Evolutionary conservation across 2,888 invertebrate genomes (phyloP).

Genomic region (Drosophila macrospina): DNA sequence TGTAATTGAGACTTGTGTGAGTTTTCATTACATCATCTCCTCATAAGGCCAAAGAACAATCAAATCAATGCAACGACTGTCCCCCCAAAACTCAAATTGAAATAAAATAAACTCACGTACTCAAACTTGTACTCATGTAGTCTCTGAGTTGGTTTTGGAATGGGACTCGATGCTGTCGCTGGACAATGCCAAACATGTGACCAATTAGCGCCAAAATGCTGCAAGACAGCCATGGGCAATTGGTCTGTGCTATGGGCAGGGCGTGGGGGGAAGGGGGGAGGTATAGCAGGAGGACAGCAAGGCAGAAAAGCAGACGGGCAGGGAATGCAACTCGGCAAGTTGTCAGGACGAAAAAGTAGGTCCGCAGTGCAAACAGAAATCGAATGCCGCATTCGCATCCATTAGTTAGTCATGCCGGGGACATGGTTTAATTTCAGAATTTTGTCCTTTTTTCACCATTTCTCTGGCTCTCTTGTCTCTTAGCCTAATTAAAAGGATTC

Average conservation of each 20-base stretch:
- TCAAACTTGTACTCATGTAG: constrained; percentile 6
- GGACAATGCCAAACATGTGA: constrained; percentile 51
- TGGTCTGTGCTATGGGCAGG: background rate
- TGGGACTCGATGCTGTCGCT: constrained; percentile 7
- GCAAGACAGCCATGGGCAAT: constrained; percentile 20
- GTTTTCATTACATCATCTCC: constrained; percentile 8
- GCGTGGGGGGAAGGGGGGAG: too few relatives aligned
- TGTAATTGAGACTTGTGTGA: constrained; percentile 8
- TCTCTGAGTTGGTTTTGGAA: background rate
- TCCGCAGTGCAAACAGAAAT: constrained; percentile 43
- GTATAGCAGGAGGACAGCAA: too few relatives aligned
- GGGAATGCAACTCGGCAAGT: constrained; percentile 27
- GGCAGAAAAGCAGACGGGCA: background rate
- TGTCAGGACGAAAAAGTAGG: constrained; percentile 24
- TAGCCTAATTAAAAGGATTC: constrained; percentile 55
- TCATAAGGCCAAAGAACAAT: constrained; percentile 30
- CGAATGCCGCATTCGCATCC: constrained; percentile 48
- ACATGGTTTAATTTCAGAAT: constrained; percentile 45
- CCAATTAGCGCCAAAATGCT: constrained; percentile 57
- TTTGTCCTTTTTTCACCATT: constrained; percentile 7
- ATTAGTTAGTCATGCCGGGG: constrained; percentile 48
- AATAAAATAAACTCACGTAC: constrained; percentile 33
- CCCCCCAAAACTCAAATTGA: constrained; percentile 16
- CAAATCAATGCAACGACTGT: constrained; percentile 35
- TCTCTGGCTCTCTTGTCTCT: constrained; percentile 8